phyloP scores from a whole-genome alignment of 1,140 invertebrate genomes.

The Drosophila sp. region DNA sequence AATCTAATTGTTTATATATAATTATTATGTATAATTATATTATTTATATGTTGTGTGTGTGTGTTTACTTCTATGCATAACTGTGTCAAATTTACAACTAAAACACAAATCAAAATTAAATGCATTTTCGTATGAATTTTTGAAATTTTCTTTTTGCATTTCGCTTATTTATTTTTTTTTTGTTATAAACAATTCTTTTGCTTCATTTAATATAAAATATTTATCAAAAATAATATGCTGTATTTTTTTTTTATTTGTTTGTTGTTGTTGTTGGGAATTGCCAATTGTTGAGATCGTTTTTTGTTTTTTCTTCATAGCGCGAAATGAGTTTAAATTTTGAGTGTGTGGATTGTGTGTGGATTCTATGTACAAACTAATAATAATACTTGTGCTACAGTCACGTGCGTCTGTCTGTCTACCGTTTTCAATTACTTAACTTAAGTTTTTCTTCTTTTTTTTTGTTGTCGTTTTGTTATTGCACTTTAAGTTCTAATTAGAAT shows the following conservation, averaged over 20 bases:
- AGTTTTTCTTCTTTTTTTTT: constrained; percentile 32
- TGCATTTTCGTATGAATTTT: constrained; percentile 50
- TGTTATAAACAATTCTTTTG: constrained; percentile 43
- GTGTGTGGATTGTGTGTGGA: constrained; percentile 15
- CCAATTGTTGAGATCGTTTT: constrained; percentile 81
- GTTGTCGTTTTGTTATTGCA: constrained; percentile 73
- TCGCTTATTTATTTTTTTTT: constrained; percentile 22
- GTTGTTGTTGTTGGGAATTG: constrained; percentile 39
- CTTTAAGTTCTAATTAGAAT: constrained; percentile 60
- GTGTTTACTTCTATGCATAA: constrained; percentile 41
- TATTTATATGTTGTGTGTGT: constrained; percentile 39
- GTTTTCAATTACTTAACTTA: constrained; percentile 28
- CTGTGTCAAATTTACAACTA: constrained; percentile 49
- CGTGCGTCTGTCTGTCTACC: constrained; percentile 41
- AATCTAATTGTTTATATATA: constrained; percentile 69
- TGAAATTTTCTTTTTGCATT: constrained; percentile 26
- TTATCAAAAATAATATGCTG: constrained; percentile 80
- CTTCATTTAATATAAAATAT: constrained; percentile 70
- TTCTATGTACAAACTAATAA: constrained; percentile 75
- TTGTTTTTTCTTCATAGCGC: constrained; percentile 71
- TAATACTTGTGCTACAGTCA: constrained; percentile 77
- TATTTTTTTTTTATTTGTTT: constrained; percentile 21
- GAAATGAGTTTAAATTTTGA: constrained; percentile 62
- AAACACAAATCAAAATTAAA: constrained; percentile 63
- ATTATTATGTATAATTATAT: constrained; percentile 36